Evolutionary conservation across 2,888 invertebrate species (phyloP), one percentile per base, ranked within the genome.

Genomic region (Criorhina ranunculi): DNA sequence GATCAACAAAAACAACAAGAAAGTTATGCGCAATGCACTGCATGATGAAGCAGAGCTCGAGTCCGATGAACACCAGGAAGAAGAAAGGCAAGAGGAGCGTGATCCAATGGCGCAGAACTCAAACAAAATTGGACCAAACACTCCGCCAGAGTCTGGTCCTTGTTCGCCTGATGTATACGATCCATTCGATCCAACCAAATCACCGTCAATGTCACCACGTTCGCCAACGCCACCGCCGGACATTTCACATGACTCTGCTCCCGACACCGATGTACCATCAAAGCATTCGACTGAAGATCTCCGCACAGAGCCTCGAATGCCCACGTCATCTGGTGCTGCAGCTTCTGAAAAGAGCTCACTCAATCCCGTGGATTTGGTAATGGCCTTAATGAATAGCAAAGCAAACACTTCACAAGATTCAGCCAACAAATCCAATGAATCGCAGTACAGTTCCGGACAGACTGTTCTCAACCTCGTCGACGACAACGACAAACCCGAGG

Each of bases 141-240:
- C 95, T 4, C 95, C 95, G 0, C 95, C 95, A 62, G 94, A 93
- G 77, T 94, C 95, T 6, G 94, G 94, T 0, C 95, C 94, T 0
- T 94, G 94, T 82, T 95, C 96, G 11, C 96, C 96, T 0, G 96
- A 96, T 91, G 96, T 95, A 2, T 97, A 97, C 91, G 97, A 97
- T 94, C 97, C 97, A 0, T 97, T 97, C 91, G 97, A 97, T 91
- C 97, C 97, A 0, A 97, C 97, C 7, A 96, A 96, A 90, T 96
- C 97, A 0, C 91, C 92, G 1, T 92, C 92, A 0, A 86, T 90
- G 15, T 91, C 91, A 2, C 91, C 92, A 0, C 89, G 91, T 1
- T 91, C 92, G 2, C 91, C 91, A 46, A 90, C 91, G 31, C 90
- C 90, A 8, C 86, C 89, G 2, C 83, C 88, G 9, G 79, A 80